Conservation (phyloP, 2,797 vertebrate species). For the Amazona ochrocephala region DNA sequence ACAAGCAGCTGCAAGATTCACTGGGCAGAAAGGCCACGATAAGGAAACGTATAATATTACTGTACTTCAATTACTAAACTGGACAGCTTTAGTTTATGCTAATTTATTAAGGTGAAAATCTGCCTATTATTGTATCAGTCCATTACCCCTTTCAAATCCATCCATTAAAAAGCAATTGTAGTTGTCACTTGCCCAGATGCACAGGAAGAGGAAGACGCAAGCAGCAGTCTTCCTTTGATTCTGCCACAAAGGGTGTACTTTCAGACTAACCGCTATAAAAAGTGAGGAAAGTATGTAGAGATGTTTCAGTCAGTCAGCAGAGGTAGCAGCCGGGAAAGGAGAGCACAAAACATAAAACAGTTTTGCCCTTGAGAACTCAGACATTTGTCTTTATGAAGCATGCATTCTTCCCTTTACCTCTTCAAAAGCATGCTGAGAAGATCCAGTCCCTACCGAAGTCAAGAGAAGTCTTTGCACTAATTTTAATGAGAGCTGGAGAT, state of each 20-base stretch:
- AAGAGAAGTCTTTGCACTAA: background rate
- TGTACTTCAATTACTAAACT: background rate
- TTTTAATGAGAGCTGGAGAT: background rate
- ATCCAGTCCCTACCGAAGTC: background rate
- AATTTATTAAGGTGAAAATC: background rate
- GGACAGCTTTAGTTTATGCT: background rate
- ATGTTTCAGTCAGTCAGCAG: background rate
- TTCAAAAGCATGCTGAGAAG: background rate
- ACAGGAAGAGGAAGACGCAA: background rate
- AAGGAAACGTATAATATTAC: background rate
- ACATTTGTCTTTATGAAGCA: background rate
- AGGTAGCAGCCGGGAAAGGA: background rate
- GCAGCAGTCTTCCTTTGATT: background rate
- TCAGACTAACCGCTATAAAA: background rate
- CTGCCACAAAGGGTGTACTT: background rate
- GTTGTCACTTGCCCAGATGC: background rate
- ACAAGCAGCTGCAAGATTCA: background rate
- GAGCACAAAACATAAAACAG: background rate
- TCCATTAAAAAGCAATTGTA: background rate
- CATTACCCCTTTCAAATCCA: background rate
- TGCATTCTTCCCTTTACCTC: background rate
- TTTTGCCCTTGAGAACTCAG: background rate
- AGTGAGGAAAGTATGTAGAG: fast-evolving
- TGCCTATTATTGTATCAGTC: background rate
- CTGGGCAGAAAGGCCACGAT: background rate